Conservation (phyloP, 2,797 vertebrate genomes). For the Sebastes itinus region DNA sequence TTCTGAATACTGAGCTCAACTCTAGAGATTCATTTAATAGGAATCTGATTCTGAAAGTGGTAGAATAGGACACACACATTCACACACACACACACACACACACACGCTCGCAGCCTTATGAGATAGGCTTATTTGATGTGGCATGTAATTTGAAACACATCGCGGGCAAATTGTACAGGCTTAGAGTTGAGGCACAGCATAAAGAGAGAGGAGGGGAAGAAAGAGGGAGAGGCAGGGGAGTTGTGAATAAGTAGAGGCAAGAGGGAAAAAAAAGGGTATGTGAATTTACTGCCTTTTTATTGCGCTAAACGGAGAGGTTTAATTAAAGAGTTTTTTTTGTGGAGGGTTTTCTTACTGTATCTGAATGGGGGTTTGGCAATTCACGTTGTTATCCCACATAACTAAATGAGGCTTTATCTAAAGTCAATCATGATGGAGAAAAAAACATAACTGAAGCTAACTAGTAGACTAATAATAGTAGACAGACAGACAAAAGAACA, state of each 20-base stretch:
- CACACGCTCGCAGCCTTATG: constrained; percentile 11
- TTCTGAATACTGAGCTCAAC: constrained; percentile 65
- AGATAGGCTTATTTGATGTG: constrained; percentile 71
- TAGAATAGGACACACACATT: constrained; percentile 32
- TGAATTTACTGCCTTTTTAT: background rate
- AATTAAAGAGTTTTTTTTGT: background rate
- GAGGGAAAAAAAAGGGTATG: background rate
- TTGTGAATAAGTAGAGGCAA: background rate
- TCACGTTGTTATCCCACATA: background rate
- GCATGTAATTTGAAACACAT: constrained; percentile 76
- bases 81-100: constrained; percentile 19
- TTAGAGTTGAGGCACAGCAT: constrained; percentile 23
- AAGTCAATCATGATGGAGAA: background rate
- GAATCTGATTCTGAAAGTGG: constrained; percentile 54
- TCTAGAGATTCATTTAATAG: constrained; percentile 57
- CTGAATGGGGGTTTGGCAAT: background rate
- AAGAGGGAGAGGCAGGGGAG: background rate
- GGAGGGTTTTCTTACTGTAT: background rate
- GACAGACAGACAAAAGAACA: background rate
- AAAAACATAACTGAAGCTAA: background rate
- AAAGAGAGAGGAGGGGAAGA: constrained; percentile 8
- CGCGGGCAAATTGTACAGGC: constrained; percentile 55
- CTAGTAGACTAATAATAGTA: no score
- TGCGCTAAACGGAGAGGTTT: background rate
- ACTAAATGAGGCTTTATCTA: background rate